Conservation (phyloP, 2,797 vertebrate species). For the Hippopotamyrus pictus region DNA sequence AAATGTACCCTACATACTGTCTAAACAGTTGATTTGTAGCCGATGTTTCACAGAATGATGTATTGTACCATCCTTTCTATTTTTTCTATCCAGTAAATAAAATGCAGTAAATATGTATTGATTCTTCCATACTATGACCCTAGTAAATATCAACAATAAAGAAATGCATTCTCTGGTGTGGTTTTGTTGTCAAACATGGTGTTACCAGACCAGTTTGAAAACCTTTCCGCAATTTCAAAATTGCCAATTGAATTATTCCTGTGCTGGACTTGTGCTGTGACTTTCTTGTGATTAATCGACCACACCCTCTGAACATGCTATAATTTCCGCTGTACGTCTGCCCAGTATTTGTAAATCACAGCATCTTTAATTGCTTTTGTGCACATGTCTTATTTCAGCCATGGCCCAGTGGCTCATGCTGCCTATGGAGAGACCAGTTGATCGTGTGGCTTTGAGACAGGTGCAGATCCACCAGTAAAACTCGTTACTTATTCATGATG, state of each 20-base stretch:
- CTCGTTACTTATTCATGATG: not conserved
- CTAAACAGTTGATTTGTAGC: not conserved
- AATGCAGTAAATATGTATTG: not conserved
- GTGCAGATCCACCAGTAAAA: not conserved
- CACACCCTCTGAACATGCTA: not conserved
- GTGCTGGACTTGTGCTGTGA: not conserved
- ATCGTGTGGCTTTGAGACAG: not conserved
- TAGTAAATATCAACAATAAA: not conserved
- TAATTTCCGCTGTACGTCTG: not conserved
- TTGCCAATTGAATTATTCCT: not conserved
- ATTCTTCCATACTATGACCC: not conserved
- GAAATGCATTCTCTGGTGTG: not conserved
- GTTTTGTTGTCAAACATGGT: not conserved
- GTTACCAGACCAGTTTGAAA: not conserved
- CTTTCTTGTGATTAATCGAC: not conserved
- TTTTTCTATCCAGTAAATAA: not conserved
- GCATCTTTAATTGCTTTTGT: not conserved
- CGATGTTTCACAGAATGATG: not conserved
- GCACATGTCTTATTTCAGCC: not conserved
- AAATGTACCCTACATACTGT: not conserved
- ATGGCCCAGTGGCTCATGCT: not conserved
- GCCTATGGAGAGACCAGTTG: constrained; percentile 2
- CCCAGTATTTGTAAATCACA: not conserved
- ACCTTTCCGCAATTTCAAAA: not conserved
- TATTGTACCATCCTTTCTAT: not conserved